Base-by-base conservation (phyloP, 2,113 vertebrate genomes). In the Solenodon paradoxus region DNA sequence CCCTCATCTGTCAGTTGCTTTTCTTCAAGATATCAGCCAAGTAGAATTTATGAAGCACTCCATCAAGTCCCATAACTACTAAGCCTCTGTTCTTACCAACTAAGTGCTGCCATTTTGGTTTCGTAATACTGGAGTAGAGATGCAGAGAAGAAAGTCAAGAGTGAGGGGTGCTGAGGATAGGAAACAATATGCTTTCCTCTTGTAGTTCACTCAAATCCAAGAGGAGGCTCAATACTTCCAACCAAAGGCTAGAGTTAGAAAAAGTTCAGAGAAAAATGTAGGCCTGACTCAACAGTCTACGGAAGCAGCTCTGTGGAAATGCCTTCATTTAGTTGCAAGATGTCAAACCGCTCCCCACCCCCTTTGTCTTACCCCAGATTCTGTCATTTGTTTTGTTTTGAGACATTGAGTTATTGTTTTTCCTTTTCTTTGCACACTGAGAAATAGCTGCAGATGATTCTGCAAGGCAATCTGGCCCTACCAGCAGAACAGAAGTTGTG, bases 321-420 rank as follows among this genome's bases (percentile, higher is more conserved):
- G 35, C 55, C 49, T 95, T 88, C 40, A 89, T 61, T 90, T 64
- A 90, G 91, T 81, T 78, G 42, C 57, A 82, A 86, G 24, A 51
- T 84, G 77, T 77, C 69, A 63, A 49, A 61, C 15, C 75, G n/a
- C n/a, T n/a, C n/a, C n/a, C n/a, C n/a, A n/a, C 32, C 38, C 55
- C 51, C 74, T 95, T 64, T 2, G 3, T 69, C 51, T 85, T 57
- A 74, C 17, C 68, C 61, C 40, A 69, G n/a, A 86, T 95, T 90
- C 89, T 88, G 74, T 19, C 35, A 59, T 63, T 96, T 95, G 77
- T 74, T 93, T 92, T 93, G 30, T 95, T 95, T 55, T 93, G 32
- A 74, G 69, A 47, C 69, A 92, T 51, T 93, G 81, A 59, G 53
- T 77, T 83, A 38, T 93, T 95, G 55, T 86, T 89, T 89, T 95